Conservation (phyloP, 2,797 vertebrate species). For the Mastacembelus armatus region DNA sequence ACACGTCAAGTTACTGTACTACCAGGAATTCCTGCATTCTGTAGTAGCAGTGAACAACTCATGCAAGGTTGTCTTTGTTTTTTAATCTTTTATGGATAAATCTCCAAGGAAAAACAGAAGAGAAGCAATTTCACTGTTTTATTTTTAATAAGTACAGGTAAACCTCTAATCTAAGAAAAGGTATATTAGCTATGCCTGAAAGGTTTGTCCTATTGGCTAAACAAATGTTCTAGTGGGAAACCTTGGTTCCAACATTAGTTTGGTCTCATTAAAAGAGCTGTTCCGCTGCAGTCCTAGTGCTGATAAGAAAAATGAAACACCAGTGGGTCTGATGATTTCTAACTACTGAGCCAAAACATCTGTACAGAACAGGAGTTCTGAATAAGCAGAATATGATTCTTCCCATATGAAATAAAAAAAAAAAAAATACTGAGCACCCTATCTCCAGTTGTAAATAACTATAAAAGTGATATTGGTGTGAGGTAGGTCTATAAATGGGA, state of each 20-base stretch:
- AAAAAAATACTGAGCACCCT: slow-evolving; percentile 3
- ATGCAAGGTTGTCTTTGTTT: too few relatives aligned
- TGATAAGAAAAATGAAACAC: neutral
- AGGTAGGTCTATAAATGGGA: neutral
- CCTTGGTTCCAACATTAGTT: neutral
- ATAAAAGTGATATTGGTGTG: too few relatives aligned
- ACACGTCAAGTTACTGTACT: neutral
- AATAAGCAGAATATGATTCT: neutral
- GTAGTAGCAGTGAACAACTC: too few relatives aligned
- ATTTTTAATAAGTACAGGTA: too few relatives aligned
- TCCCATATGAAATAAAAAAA: slow-evolving; percentile 2
- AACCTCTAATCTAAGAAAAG: too few relatives aligned
- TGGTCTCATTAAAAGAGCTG: neutral
- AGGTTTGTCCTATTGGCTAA: neutral
- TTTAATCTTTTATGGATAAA: too few relatives aligned
- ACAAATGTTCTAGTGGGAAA: neutral
- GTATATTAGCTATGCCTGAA: too few relatives aligned
- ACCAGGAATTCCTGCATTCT: too few relatives aligned
- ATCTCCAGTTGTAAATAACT: slow-evolving; percentile 25
- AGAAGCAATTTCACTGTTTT: too few relatives aligned
- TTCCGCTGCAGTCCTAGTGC: neutral
- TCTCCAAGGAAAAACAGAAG: too few relatives aligned
- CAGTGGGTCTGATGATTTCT: slow-evolving; percentile 1
- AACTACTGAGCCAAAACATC: slow-evolving; percentile 3
- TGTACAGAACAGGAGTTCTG: slow-evolving; percentile 2